Conservation (phyloP, 2,888 invertebrate species). For the Cryptus viduatorius region DNA sequence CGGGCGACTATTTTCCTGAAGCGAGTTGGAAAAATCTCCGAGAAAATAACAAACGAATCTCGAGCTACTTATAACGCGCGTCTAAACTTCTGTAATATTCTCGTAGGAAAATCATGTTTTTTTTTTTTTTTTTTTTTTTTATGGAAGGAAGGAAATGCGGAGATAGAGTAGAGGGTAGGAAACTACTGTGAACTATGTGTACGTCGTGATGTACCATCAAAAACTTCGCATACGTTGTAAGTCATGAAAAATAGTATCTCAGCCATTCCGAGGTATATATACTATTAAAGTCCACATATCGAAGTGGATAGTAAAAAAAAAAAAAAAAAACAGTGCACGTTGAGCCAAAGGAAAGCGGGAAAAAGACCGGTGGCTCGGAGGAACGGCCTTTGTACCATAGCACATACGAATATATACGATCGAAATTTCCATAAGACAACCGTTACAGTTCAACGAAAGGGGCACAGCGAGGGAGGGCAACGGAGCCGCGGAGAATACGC, state of each 20-base stretch:
- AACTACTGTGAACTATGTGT: background rate
- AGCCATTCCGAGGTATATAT: slow-evolving; percentile 2
- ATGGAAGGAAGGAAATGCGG: background rate
- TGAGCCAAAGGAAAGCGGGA: slow-evolving; percentile 56
- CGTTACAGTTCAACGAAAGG: slow-evolving; percentile 73
- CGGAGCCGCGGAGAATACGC: slow-evolving; percentile 62
- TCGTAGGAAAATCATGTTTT: background rate
- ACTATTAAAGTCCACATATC: slow-evolving; percentile 35
- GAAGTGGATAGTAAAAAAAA: slow-evolving; percentile 26
- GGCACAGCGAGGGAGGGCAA: slow-evolving; percentile 65
- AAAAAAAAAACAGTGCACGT: slow-evolving; percentile 7
- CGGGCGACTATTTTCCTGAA: slow-evolving; percentile 25
- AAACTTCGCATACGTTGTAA: slow-evolving; percentile 20
- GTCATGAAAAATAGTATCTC: slow-evolving; percentile 27
- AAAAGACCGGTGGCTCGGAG: slow-evolving; percentile 66
- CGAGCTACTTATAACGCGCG: slow-evolving; percentile 12
- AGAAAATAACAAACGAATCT: slow-evolving; percentile 40
- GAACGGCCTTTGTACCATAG: slow-evolving; percentile 59
- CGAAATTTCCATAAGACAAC: slow-evolving; percentile 74
- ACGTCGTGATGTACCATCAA: slow-evolving; percentile 1
- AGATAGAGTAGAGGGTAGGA: background rate
- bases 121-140: background rate
- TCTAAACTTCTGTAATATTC: background rate
- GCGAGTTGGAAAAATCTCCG: slow-evolving; percentile 24
- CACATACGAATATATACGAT: slow-evolving; percentile 69